Base-by-base conservation (phyloP, 2,797 vertebrate species). In the Delichon dasypus region DNA sequence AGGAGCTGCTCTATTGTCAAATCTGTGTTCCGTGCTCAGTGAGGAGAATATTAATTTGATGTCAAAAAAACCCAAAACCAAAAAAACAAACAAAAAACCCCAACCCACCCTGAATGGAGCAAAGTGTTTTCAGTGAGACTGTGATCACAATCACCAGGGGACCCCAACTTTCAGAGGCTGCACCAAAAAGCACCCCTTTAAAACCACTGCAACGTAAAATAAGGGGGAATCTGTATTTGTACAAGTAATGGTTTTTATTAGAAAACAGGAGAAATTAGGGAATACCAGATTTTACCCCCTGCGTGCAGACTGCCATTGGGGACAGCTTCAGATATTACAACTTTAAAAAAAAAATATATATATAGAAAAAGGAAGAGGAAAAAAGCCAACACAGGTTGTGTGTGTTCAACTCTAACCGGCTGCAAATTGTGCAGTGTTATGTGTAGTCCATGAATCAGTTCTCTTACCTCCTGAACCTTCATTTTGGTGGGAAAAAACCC, bases 21-120 rank as follows among this genome's bases (percentile, higher is more conserved):
- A 82, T 74, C 96, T 93, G 94, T 82, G 16, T 50, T 94, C 88
- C 70, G 22, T 55, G 51, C 95, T 97, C 61, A 71, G 95, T 64
- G 95, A 94, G 38, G 92, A 93, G 97, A 97, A 97, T 97, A 97
- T 98, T 98, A 98, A 97, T 97, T 97, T 93, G 38, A 90, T 75
- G 88, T 73, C 51, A 85, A 85, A 83, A 92, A 45, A 55, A 38
- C 9, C 11, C 21, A 13, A 5, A 4, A 21, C 11, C 2, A 38
- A 38, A 38, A 11, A 38, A 38, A 38, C 10, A 38, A 38, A 38
- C 36, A 38, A 38, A 38, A 38, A 38, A 38, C 5, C 38, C 38
- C 38, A 68, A 22, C 51, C 45, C 66, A 51, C 21, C 47, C 32
- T 3, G 2, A 55, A 50, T 8, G 25, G 1, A 6, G 54, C 67